Evolutionary conservation across 2,888 invertebrate genomes (phyloP).

Genomic region (Exocentrus adspersus): DNA sequence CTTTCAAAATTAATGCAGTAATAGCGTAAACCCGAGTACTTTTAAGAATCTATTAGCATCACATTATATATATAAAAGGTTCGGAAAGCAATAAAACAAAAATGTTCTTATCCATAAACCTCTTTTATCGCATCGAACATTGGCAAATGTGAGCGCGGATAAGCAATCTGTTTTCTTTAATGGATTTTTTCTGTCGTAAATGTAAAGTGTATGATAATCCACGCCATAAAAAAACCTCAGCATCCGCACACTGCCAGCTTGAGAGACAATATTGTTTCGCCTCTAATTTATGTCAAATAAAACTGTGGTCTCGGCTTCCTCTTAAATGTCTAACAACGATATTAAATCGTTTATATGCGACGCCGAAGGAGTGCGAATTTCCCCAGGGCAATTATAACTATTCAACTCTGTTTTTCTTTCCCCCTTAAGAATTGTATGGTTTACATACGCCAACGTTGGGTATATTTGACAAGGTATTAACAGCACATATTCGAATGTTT

Average conservation of each 20-base stretch:
- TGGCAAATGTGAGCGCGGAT: conserved; percentile 46
- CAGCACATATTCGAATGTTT: background rate
- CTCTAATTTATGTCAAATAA: conserved; percentile 18
- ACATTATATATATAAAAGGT: conserved; percentile 26
- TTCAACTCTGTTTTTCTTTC: conserved; percentile 18
- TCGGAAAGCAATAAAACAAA: conserved; percentile 28
- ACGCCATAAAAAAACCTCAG: conserved; percentile 39
- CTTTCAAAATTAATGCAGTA: background rate
- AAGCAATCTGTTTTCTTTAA: conserved; percentile 52
- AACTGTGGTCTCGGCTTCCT: conserved; percentile 8
- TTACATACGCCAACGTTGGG: conserved; percentile 1
- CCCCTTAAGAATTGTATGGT: conserved; percentile 12
- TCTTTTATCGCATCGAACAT: conserved; percentile 33
- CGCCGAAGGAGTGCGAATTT: conserved; percentile 19
- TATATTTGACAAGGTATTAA: background rate
- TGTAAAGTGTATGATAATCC: conserved; percentile 53
- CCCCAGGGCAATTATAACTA: conserved; percentile 31
- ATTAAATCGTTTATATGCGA: conserved; percentile 25
- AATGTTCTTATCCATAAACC: conserved; percentile 30
- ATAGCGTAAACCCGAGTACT: background rate
- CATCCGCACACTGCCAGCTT: conserved; percentile 40
- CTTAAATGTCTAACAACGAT: conserved; percentile 4
- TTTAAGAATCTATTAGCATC: background rate
- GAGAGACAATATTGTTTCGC: conserved; percentile 33
- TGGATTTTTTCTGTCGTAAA: conserved; percentile 53